Evolutionary conservation across 2,797 vertebrate genomes (phyloP), one percentile per base, ranked within the genome.

Genomic region (Trichosurus vulpecula): DNA sequence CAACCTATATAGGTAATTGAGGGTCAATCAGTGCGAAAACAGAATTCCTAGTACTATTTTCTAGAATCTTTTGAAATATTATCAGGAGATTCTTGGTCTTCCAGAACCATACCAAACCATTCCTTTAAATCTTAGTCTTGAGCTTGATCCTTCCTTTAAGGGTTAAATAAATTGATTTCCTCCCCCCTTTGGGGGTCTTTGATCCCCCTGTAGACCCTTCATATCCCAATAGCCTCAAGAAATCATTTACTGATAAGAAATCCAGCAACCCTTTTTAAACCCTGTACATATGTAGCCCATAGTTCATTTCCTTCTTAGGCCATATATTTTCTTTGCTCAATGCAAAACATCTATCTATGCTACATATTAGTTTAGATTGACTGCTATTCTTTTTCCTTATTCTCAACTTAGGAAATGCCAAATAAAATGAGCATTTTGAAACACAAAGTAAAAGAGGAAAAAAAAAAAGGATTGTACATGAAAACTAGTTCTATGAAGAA

Each of bases 1-100:
- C 22, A 94, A 81, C n/a, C 53, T 94, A 91, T 27, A 94, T 92
- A 96, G 94, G 4, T 41, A 91, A n/a, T 91, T 54, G 94, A 58
- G 8, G 52, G 14, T 74, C 35, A 92, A 57, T 6, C 94, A 92
- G 95, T 92, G 92, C 22, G 8, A 94, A 94, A 89, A 92, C 93
- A 57, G n/a, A 93, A 57, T 27, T 61, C 66, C 92, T 0, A 92
- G 47, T 54, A 41, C 95, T 47, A 91, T 30, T 94, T 96, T 74
- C 57, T 81, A 90, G 92, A 97, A 6, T 14, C 74, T 95, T 92
- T 66, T 91, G 90, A 52, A 35, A 92, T 96, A 51, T 93, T 29
- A 87, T 87, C 22, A 47, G 9, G 22, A 87, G 25, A 55, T n/a
- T 52, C 30, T 90, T 6, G 8, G 52, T 31, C 90, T 52, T 22